A percentile compares a stretch with the other conserved stretches of the same genome.
Evolutionary conservation across 2,113 vertebrate genomes (phyloP).

Genomic region (Mugil cephalus): DNA sequence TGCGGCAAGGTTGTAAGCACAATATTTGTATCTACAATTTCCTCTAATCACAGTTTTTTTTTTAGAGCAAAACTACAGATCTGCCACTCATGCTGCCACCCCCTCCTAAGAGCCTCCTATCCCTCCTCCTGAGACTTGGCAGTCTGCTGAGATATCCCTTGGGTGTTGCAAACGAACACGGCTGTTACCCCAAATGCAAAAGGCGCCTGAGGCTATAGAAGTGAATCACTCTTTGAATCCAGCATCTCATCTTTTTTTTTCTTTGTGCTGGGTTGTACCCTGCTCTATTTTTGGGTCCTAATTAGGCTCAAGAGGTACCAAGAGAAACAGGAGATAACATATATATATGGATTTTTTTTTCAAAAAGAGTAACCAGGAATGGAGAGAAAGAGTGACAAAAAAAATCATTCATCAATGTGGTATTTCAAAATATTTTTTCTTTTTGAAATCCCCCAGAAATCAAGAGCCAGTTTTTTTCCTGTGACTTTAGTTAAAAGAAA

Average conservation of each 20-base stretch:
- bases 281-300: slow-evolving; percentile 66
- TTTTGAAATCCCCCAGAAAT: slow-evolving; percentile 56
- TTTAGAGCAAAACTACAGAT: slow-evolving; percentile 54
- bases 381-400: background rate
- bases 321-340: slow-evolving; percentile 42
- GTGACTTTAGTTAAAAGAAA: slow-evolving; percentile 31
- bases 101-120: slow-evolving; percentile 21
- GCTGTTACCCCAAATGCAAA: slow-evolving; percentile 65
- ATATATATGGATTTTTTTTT: slow-evolving; percentile 14
- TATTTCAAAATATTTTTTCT: slow-evolving; percentile 44
- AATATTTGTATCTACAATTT: slow-evolving; percentile 61
- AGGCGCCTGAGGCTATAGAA: slow-evolving; percentile 49
- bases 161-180: slow-evolving; percentile 62
- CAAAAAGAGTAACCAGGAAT: slow-evolving; percentile 4
- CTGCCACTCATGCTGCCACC: slow-evolving; percentile 46
- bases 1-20: slow-evolving; percentile 32
- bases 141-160: slow-evolving; percentile 52
- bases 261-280: slow-evolving; percentile 43
- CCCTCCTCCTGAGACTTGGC: slow-evolving; percentile 58
- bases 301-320: slow-evolving; percentile 72
- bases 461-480: background rate
- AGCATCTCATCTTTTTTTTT: slow-evolving; percentile 40
- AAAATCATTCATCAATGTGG: slow-evolving; percentile 26
- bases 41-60: slow-evolving; percentile 62
- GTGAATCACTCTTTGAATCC: slow-evolving; percentile 59